A percentile compares a stretch with the other conserved stretches of the same genome.
phyloP scores from a whole-genome alignment of 2,113 vertebrate genomes.

The Condylura cristata region DNA sequence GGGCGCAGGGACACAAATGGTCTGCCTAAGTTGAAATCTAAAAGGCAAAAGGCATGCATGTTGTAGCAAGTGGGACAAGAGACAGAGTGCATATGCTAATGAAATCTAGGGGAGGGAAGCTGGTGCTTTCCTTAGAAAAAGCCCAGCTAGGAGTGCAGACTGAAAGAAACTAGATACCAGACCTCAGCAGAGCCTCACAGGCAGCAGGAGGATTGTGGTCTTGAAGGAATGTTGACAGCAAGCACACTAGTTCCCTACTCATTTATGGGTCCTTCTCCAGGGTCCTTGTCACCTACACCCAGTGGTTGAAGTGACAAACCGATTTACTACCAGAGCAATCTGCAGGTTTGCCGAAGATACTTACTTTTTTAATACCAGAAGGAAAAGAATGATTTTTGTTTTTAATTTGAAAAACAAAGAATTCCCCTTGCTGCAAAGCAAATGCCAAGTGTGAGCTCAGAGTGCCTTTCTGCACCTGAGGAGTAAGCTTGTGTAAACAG shows the following conservation, averaged over 20 bases:
- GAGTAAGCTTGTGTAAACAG: conserved; percentile 51
- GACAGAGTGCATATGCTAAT: accelerated
- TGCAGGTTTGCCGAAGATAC: neutral
- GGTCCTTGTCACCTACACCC: neutral
- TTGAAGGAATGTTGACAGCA: neutral
- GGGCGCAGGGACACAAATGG: too few species aligned
- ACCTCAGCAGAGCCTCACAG: neutral
- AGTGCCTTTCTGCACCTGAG: neutral
- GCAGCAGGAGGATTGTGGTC: neutral
- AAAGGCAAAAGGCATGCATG: neutral
- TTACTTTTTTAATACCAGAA: neutral
- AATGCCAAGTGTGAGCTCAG: neutral
- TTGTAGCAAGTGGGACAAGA: neutral
- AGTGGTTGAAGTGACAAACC: neutral
- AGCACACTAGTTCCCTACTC: neutral
- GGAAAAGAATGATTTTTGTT: conserved; percentile 20
- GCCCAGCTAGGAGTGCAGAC: neutral
- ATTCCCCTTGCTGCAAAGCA: neutral
- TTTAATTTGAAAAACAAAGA: conserved; percentile 48
- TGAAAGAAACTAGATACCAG: too few species aligned
- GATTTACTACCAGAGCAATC: neutral
- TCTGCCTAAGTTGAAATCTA: too few species aligned
- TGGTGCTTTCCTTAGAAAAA: neutral
- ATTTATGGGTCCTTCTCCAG: neutral
- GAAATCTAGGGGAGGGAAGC: neutral